Percentiles rank a stretch among this genome's conserved stretches.
phyloP scores from a whole-genome alignment of 2,113 vertebrate species.

The Psettodes erumei region DNA sequence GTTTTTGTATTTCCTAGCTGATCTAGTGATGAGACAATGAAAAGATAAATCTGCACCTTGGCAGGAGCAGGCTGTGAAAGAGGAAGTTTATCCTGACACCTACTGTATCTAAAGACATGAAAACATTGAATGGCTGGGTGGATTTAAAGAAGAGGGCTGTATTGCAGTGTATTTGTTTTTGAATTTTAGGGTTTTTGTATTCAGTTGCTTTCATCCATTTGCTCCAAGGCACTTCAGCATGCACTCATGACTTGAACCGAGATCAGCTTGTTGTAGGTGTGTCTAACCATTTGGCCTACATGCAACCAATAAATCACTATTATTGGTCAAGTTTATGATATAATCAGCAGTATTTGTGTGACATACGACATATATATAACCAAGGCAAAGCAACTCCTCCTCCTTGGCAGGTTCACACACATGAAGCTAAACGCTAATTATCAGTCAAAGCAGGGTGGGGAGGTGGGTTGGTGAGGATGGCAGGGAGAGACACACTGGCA shows the following conservation, averaged over 20 bases:
- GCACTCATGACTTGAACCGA: neutral
- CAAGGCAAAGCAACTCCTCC: neutral
- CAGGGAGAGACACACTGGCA: constrained; percentile 13
- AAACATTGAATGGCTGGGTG: neutral
- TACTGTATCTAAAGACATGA: neutral
- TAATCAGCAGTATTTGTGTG: constrained; percentile 10
- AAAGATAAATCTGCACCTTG: constrained; percentile 22
- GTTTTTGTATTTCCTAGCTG: constrained; percentile 16
- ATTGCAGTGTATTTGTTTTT: neutral
- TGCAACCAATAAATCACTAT: neutral
- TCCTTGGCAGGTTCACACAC: constrained; percentile 43
- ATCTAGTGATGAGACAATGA: constrained; percentile 10
- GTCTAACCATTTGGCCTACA: neutral
- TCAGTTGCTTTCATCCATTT: neutral
- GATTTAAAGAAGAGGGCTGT: neutral
- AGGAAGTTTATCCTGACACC: constrained; percentile 33
- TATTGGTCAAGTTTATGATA: constrained; percentile 3
- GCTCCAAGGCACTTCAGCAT: neutral
- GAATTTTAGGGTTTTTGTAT: neutral
- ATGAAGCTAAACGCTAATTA: constrained; percentile 30
- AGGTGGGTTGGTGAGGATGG: constrained; percentile 3
- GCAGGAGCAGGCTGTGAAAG: neutral
- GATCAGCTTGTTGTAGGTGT: neutral
- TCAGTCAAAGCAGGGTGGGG: neutral
- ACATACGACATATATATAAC: neutral